phyloP scores from a whole-genome alignment of 2,797 vertebrate species.

The Hydrocynus forskahlii region DNA sequence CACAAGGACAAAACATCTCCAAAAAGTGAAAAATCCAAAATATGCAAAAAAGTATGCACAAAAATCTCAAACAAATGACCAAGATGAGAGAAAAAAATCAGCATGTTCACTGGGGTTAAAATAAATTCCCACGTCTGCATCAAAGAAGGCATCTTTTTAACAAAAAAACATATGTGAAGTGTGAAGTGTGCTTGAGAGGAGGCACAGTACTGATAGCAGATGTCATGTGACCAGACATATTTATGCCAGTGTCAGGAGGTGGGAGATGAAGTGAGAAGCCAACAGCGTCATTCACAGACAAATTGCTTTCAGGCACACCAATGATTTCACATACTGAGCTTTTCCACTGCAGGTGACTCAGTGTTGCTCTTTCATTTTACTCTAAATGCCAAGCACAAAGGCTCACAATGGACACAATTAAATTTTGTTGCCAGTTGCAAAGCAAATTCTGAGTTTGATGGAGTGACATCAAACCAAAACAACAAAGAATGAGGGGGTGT shows the following conservation, averaged over 20 bases:
- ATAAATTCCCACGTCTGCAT: background rate
- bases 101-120: background rate
- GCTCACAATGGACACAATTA: background rate
- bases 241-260: background rate
- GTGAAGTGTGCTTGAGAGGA: slow-evolving; percentile 13
- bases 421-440: background rate
- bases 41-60: background rate
- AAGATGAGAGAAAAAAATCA: background rate
- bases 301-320: slow-evolving; percentile 3
- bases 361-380: background rate
- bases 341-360: background rate
- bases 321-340: background rate
- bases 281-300: background rate
- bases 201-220: slow-evolving; percentile 15
- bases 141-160: background rate
- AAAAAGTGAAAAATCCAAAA: too few relatives aligned
- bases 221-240: slow-evolving; percentile 21
- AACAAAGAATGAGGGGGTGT: background rate
- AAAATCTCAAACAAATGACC: background rate
- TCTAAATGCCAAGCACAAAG: background rate
- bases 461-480: background rate
- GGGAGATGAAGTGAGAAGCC: background rate
- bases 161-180: background rate
- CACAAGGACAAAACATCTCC: too few relatives aligned
- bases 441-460: background rate